Evolutionary conservation across 2,888 invertebrate genomes (phyloP), one percentile per base, ranked within the genome.

Genomic region (Pinctada fucata): DNA sequence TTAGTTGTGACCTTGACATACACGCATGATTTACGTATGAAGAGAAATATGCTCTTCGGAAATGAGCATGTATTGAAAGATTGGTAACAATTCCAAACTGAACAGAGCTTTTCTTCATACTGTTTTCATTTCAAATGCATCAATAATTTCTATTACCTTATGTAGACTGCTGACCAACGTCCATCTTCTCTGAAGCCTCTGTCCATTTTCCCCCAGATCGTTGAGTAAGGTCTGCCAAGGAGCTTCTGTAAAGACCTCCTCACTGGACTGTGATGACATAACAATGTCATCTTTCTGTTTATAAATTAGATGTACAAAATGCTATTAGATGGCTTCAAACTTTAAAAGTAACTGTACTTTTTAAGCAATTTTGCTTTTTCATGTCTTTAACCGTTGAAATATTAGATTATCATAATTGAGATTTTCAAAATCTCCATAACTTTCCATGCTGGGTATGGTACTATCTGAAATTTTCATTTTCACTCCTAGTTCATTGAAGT

Each of bases 131-230:
- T 31, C 31, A 31, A 31, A 31, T 31, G 31, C 31, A 31, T 31
- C 31, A 31, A 31, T 31, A 31, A 31, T 31, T 31, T 31, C 31
- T 31, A 31, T 72, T 76, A 89, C 90, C 85, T 88, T 90, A 31
- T 83, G 80, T 13, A 89, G 79, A 76, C 88, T 86, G 49, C 84
- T 80, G 8, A 82, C 83, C 13, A 91, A 84, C 47, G 87, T 87
- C 82, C 88, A 91, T 51, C 86, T 85, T 50, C 80, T 82, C 48
- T 89, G 83, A 48, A 88, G 69, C 52, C 79, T 71, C 4, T 82
- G 58, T 13, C 88, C 87, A 58, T 87, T 86, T n/a, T 84, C 80
- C 13, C 87, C 88, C 8, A 91, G 74, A 66, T 91, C 91, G n/a
- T 68, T 66, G 16, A 85, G 73, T 82, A 91, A 78, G 0, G 80